phyloP scores from a whole-genome alignment of 2,797 vertebrate species.

The Thaleichthys pacificus region DNA sequence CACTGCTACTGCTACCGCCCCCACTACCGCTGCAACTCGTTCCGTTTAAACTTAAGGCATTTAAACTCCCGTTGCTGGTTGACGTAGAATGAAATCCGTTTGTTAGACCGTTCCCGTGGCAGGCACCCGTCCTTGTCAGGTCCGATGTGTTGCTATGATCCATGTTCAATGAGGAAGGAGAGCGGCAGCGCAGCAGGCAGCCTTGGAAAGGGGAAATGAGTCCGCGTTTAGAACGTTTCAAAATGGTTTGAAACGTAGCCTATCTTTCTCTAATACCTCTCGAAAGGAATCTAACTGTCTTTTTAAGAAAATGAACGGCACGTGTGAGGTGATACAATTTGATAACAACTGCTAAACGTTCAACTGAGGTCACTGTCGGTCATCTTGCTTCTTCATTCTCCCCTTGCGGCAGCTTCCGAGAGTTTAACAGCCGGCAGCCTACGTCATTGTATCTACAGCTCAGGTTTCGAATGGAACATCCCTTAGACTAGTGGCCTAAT shows the following conservation, averaged over 20 bases:
- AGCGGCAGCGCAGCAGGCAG: slow-evolving; percentile 13
- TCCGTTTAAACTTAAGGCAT: slow-evolving; percentile 17
- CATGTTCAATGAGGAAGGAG: slow-evolving; percentile 36
- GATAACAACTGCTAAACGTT: slow-evolving; percentile 27
- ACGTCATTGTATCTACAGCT: slow-evolving; percentile 46
- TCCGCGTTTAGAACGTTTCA: slow-evolving; percentile 18
- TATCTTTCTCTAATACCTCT: slow-evolving; percentile 3
- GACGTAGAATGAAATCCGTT: slow-evolving; percentile 71
- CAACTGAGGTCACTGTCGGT: slow-evolving; percentile 61
- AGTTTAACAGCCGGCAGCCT: slow-evolving; percentile 58
- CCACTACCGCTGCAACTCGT: slow-evolving; percentile 20
- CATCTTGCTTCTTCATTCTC: slow-evolving; percentile 54
- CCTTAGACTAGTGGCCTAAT: no score
- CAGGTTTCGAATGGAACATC: background rate
- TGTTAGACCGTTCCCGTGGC: slow-evolving; percentile 57
- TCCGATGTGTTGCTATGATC: slow-evolving; percentile 51
- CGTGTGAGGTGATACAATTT: background rate
- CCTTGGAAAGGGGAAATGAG: background rate
- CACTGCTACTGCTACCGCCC: slow-evolving; percentile 29
- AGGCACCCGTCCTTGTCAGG: slow-evolving; percentile 27
- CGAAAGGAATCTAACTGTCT: background rate
- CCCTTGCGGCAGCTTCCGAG: slow-evolving; percentile 60
- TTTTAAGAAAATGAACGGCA: slow-evolving; percentile 1
- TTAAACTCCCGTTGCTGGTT: slow-evolving; percentile 44
- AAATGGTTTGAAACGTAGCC: background rate